Evolutionary conservation across 2,888 invertebrate genomes (phyloP).

Genomic region (Tenthredo notha): DNA sequence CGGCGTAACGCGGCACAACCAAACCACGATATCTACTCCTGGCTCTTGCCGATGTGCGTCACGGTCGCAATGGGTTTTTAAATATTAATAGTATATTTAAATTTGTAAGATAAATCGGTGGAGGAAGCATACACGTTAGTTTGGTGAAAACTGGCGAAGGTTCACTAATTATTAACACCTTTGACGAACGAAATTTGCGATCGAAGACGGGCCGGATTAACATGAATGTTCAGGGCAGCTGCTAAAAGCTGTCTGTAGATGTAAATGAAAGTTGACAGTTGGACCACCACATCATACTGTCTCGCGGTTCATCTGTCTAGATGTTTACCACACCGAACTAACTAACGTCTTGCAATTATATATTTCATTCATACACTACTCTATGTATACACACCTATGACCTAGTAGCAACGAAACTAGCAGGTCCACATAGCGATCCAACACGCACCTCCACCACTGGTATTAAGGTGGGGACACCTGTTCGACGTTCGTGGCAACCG

Average conservation of each 20-base stretch:
- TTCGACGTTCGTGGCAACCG: slow-evolving; percentile 63
- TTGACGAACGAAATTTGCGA: not conserved
- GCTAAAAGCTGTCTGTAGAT: slow-evolving; percentile 2
- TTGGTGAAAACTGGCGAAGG: not conserved
- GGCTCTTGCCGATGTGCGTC: not conserved
- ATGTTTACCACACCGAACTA: slow-evolving; percentile 17
- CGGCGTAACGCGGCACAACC: not conserved
- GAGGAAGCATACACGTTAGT: not conserved
- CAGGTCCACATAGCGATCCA: slow-evolving; percentile 56
- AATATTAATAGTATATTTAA: not conserved
- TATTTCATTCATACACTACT: slow-evolving; percentile 37
- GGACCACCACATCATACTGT: slow-evolving; percentile 10
- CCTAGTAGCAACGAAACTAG: slow-evolving; percentile 51
- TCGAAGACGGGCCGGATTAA: slow-evolving; percentile 4
- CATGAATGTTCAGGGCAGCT: slow-evolving; percentile 26
- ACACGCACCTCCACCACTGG: slow-evolving; percentile 51
- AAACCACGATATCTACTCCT: not conserved
- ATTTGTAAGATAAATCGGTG: not conserved
- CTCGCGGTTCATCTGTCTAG: slow-evolving; percentile 25
- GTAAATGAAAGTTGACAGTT: slow-evolving; percentile 52
- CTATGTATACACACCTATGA: slow-evolving; percentile 55
- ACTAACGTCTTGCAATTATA: slow-evolving; percentile 11
- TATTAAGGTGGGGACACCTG: slow-evolving; percentile 64
- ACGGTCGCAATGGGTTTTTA: slow-evolving; percentile 5
- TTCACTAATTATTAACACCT: slow-evolving; percentile 14